phyloP scores from a whole-genome alignment of 2,797 vertebrate species.

The Agapornis canus region DNA sequence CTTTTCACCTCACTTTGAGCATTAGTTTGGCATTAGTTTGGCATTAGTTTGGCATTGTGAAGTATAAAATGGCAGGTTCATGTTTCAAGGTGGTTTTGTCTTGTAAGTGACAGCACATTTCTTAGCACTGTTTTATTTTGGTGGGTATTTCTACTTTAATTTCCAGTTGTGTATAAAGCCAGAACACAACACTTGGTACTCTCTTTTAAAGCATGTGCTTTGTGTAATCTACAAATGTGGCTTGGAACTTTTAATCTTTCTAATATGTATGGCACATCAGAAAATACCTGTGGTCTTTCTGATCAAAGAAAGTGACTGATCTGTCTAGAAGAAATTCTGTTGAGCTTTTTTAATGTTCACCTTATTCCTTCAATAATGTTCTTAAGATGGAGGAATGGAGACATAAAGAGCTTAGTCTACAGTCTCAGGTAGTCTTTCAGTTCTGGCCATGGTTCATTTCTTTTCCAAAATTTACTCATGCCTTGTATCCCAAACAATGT shows the following conservation, averaged over 20 bases:
- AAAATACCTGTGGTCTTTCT: neutral
- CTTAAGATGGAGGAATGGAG: neutral
- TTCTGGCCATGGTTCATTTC: neutral
- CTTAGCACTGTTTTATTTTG: neutral
- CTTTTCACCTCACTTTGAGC: neutral
- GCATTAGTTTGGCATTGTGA: conserved; percentile 1
- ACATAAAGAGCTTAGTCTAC: neutral
- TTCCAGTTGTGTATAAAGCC: neutral
- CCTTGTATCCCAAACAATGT: neutral
- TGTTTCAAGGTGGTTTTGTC: neutral
- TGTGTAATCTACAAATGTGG: neutral
- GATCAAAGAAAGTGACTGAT: neutral
- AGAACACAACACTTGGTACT: neutral
- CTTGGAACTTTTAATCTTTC: neutral
- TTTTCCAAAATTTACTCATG: neutral
- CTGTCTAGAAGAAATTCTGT: neutral
- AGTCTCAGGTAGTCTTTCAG: neutral
- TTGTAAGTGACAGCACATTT: conserved; percentile 18
- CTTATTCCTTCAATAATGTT: neutral
- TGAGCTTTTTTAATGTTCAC: neutral
- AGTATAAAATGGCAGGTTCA: conserved; percentile 13
- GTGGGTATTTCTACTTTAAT: neutral
- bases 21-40: neutral
- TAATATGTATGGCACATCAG: neutral
- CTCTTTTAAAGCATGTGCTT: neutral